Percentiles rank a stretch among this genome's conserved stretches.
Evolutionary conservation across 2,797 vertebrate genomes (phyloP).

Genomic region (Pygocentrus nattereri): DNA sequence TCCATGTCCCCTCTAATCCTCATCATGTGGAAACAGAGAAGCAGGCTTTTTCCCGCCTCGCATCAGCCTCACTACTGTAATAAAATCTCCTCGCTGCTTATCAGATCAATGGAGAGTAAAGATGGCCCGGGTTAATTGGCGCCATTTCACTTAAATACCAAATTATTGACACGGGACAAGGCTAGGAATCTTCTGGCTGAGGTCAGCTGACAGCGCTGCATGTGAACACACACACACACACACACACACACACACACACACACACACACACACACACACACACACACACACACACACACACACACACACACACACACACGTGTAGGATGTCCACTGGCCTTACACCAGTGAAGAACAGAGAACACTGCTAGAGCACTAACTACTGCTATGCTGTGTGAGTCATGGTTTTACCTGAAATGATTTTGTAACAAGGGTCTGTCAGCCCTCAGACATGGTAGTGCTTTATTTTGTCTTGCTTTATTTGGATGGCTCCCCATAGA

Average conservation of each 20-base stretch:
- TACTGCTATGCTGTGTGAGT: not conserved
- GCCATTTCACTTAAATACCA: constrained; percentile 83
- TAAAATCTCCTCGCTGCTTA: constrained; percentile 90
- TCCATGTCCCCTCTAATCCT: constrained; percentile 29
- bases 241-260: constrained; percentile 1
- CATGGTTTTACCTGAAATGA: too few relatives aligned
- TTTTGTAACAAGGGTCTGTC: too few relatives aligned
- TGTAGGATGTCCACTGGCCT: not conserved
- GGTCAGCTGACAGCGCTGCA: constrained; percentile 46
- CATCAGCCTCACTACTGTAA: constrained; percentile 77
- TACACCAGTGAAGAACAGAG: not conserved
- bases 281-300: not conserved
- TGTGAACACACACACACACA: constrained; percentile 17
- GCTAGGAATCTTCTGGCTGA: constrained; percentile 36
- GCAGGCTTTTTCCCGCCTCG: constrained; percentile 16
- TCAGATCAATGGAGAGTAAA: constrained; percentile 89
- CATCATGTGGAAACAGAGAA: constrained; percentile 57
- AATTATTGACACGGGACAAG: constrained; percentile 81
- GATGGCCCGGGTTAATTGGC: constrained; percentile 86
- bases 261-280: constrained; percentile 4
- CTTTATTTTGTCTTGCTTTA: too few relatives aligned
- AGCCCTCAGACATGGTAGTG: too few relatives aligned
- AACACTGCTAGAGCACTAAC: constrained; percentile 8
- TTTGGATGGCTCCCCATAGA: too few relatives aligned
- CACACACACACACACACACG: constrained; percentile 1